phyloP scores from a whole-genome alignment of 2,797 vertebrate genomes.

The Muscicapa striata region DNA sequence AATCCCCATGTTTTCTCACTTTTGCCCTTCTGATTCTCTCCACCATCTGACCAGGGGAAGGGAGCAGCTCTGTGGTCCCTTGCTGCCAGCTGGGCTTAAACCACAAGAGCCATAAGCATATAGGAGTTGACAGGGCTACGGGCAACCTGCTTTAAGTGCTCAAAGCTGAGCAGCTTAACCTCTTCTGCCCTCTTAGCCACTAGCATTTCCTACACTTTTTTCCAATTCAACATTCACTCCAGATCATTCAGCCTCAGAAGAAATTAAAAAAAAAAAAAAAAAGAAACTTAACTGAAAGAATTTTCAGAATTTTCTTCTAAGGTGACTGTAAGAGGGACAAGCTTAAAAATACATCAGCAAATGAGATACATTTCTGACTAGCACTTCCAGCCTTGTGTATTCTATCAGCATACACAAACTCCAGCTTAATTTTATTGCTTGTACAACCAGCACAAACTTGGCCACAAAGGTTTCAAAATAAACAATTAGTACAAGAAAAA shows the following conservation, averaged over 20 bases:
- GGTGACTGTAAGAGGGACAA: fast-evolving
- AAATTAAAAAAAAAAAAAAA: neutral
- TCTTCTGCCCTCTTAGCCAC: neutral
- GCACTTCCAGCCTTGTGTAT: neutral
- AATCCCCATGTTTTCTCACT: neutral
- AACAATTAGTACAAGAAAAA: constrained; percentile 59
- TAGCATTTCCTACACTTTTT: neutral
- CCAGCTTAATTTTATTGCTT: constrained; percentile 44
- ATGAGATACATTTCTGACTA: neutral
- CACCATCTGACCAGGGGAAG: neutral
- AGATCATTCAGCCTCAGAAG: neutral
- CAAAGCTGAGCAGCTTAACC: neutral
- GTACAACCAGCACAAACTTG: constrained; percentile 12
- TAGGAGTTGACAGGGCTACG: neutral
- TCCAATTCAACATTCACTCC: neutral
- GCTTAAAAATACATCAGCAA: neutral
- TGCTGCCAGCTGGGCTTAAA: neutral
- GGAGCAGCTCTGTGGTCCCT: neutral
- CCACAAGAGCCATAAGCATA: neutral
- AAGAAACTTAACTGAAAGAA: neutral
- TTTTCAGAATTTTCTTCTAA: neutral
- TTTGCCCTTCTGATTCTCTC: neutral
- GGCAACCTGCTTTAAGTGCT: neutral
- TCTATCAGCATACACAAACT: neutral
- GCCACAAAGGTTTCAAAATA: constrained; percentile 62